Base-by-base conservation (phyloP, 2,888 invertebrate species). In the Cheilosia variabilis region DNA sequence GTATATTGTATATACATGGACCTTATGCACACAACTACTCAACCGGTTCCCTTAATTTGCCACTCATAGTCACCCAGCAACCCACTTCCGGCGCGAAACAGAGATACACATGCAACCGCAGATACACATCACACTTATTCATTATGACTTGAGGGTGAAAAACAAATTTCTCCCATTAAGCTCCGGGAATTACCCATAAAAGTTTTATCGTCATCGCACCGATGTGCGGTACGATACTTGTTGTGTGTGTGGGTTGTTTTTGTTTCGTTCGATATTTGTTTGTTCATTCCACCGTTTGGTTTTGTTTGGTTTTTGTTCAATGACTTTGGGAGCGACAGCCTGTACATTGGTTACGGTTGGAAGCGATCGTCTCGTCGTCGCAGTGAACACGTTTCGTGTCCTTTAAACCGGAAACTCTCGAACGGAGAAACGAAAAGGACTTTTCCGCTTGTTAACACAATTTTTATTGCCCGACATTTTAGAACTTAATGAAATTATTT, bases 151-250 rank as follows among this genome's bases (percentile, higher is more conserved):
- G 80, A 72, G 80, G 84, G 84, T 76, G 84, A 76, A 86, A 78
- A 86, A 86, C 84, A 86, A 86, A 86, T 81, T 86, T 81, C 84
- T 57, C 76, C 84, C 84, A 86, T 86, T 86, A 86, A 86, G 84
- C 76, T 86, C 75, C 80, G 84, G 84, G 84, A 86, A 86, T 81
- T 86, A 81, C 80, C 84, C 84, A 86, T 86, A 86, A 86, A 86
- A 86, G 84, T 86, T 86, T 86, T 86, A 86, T 86, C 84, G 84
- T 71, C 84, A 86, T 80, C 80, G 84, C 84, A 81, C 84, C 84
- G 84, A 86, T 84, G 76, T 80, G 80, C 76, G 60, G 65, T 76
- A 66, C 58, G 80, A 84, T 84, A 76, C 63, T 65, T 65, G 43
- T 66, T 65, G 34, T 45, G 41, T 31, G 52, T 76, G 19, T 34